A percentile compares a stretch with the other conserved stretches of the same genome.
phyloP scores from a whole-genome alignment of 2,113 vertebrate species.

The Silurus glanis region DNA sequence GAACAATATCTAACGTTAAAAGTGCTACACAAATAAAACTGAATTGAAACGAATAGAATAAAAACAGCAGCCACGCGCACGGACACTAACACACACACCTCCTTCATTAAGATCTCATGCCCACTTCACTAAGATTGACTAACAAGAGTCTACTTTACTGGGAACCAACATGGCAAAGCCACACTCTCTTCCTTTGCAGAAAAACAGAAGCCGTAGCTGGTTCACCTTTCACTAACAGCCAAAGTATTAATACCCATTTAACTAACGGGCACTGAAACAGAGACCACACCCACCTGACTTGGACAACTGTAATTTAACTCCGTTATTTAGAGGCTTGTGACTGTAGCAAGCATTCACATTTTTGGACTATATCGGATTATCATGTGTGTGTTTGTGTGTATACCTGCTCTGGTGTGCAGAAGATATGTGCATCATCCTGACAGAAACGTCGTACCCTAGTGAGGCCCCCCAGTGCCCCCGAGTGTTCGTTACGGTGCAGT shows the following conservation, averaged over 20 bases:
- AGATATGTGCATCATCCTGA: slow-evolving; percentile 91
- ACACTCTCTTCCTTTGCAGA: not conserved
- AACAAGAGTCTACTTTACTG: not conserved
- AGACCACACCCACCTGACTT: not conserved
- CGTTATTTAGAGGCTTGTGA: slow-evolving; percentile 11
- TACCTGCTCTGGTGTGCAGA: slow-evolving; percentile 87
- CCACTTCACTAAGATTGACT: not conserved
- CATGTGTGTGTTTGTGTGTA: not conserved
- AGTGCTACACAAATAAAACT: no score
- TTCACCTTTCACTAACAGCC: not conserved
- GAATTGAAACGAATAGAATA: no score
- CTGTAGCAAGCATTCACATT: not conserved
- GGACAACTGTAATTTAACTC: not conserved
- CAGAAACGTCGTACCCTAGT: slow-evolving; percentile 85
- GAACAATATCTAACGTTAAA: no score
- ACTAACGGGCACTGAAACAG: not conserved
- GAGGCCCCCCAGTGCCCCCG: slow-evolving; percentile 80
- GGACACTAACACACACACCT: not conserved
- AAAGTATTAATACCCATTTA: not conserved
- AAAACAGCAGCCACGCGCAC: not conserved
- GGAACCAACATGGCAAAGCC: not conserved
- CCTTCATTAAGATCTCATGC: no score
- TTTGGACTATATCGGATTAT: not conserved
- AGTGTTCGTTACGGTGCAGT: slow-evolving; percentile 87
- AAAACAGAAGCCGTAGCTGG: no score